These are phyloP conservation scores for Steinernema khuongi DNA, from an alignment of 1,140 invertebrate species.

Conservation along the genomic window DNA sequence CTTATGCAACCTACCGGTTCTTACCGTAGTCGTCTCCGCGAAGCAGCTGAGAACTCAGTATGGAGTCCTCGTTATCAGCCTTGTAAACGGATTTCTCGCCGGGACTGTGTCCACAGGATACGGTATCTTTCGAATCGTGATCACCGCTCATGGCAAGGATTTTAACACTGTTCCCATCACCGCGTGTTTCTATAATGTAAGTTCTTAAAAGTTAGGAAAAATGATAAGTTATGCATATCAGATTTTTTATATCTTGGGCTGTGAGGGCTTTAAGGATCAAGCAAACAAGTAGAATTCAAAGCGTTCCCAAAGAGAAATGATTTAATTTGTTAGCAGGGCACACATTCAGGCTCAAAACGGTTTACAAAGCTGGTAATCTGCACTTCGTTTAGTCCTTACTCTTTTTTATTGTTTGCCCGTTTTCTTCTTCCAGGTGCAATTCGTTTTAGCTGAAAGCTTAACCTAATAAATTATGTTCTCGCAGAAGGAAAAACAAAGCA, in stretches of 20 bases:
- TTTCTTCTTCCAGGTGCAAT: too few species aligned
- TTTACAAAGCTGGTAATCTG: too few species aligned
- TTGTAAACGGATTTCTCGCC: background rate
- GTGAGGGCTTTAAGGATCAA: background rate
- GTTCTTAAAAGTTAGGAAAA: background rate
- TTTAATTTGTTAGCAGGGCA: too few species aligned
- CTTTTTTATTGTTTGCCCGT: too few species aligned
- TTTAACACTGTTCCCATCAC: background rate
- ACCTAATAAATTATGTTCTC: too few species aligned
- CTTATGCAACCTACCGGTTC: background rate
- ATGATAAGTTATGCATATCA: too few species aligned
- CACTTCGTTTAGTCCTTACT: too few species aligned
- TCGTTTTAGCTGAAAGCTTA: too few species aligned
- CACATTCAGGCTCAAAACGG: too few species aligned
- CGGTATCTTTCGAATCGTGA: background rate
- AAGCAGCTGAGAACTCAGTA: background rate
- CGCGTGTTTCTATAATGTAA: slow-evolving; percentile 7
- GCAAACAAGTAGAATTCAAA: too few species aligned
- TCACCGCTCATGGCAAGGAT: background rate
- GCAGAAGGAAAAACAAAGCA: too few species aligned
- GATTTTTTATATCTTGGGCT: background rate
- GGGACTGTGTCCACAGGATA: background rate
- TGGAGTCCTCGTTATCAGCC: background rate
- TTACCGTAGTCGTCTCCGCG: background rate
- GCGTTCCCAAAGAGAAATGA: too few species aligned